Evolutionary conservation across 2,797 vertebrate species (phyloP).

Genomic region (Melopsittacus undulatus): DNA sequence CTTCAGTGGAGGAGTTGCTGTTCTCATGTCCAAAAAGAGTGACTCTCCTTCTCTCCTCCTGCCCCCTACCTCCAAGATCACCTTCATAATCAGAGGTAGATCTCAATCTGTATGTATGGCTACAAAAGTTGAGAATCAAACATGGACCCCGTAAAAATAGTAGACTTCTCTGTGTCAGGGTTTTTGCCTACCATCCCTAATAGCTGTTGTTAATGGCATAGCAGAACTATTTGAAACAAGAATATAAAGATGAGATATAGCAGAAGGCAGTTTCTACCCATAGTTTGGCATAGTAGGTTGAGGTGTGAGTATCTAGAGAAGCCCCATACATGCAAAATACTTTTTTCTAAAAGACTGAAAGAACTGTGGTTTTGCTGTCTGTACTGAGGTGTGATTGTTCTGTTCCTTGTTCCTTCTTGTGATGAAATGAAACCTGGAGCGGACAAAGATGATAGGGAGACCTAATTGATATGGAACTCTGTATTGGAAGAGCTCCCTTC

Average conservation of each 20-base stretch:
- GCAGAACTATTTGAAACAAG: background rate
- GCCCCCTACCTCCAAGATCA: background rate
- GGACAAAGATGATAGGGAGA: background rate
- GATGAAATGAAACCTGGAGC: background rate
- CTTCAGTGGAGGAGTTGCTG: background rate
- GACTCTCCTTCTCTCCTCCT: background rate
- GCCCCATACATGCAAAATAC: background rate
- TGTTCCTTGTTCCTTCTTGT: background rate
- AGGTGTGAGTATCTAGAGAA: background rate
- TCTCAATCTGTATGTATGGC: background rate
- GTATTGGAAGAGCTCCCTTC: background rate
- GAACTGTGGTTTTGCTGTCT: background rate
- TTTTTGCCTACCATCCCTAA: background rate
- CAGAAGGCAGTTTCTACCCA: background rate
- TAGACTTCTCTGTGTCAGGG: background rate
- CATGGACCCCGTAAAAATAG: background rate
- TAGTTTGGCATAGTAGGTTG: background rate
- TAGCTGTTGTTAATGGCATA: background rate
- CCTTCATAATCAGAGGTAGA: background rate
- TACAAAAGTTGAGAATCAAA: background rate
- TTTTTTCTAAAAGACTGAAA: background rate
- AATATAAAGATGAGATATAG: background rate
- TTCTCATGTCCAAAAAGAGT: background rate
- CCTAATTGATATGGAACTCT: background rate
- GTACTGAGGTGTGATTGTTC: background rate